Evolutionary conservation across 2,888 invertebrate species (phyloP).

Genomic region (Ypsolopha sequella): DNA sequence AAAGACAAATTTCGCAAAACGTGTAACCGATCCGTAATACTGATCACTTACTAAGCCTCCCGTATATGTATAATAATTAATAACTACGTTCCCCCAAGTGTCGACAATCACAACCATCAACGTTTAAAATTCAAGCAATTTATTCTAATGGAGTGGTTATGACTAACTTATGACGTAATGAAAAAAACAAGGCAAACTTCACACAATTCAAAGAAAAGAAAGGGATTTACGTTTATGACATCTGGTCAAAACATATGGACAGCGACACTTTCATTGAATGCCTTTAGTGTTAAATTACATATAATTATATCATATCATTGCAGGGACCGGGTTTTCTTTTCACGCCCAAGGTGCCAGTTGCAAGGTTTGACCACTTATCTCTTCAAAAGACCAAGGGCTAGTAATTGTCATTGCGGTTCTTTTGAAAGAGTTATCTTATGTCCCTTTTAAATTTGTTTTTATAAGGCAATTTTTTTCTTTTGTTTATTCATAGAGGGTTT

Average conservation of each 20-base stretch:
- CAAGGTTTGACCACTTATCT: slow-evolving; percentile 55
- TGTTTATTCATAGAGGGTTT: neutral
- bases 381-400: slow-evolving; percentile 19
- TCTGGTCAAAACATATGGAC: slow-evolving; percentile 36
- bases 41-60: too few relatives aligned
- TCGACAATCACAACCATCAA: too few relatives aligned
- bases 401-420: slow-evolving; percentile 31
- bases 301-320: slow-evolving; percentile 49
- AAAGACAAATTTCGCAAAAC: too few relatives aligned
- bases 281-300: slow-evolving; percentile 49
- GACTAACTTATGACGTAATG: too few relatives aligned
- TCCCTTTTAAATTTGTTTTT: neutral
- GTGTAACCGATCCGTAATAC: too few relatives aligned
- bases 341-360: slow-evolving; percentile 53
- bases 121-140: too few relatives aligned
- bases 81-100: too few relatives aligned
- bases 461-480: neutral
- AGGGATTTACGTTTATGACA: neutral
- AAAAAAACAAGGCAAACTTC: neutral
- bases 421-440: slow-evolving; percentile 11
- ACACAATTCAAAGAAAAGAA: neutral
- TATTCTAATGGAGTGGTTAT: too few relatives aligned
- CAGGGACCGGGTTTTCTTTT: slow-evolving; percentile 27
- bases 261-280: slow-evolving; percentile 35
- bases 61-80: too few relatives aligned